phyloP scores from a whole-genome alignment of 2,113 vertebrate species.

The Nycticorax nycticorax region DNA sequence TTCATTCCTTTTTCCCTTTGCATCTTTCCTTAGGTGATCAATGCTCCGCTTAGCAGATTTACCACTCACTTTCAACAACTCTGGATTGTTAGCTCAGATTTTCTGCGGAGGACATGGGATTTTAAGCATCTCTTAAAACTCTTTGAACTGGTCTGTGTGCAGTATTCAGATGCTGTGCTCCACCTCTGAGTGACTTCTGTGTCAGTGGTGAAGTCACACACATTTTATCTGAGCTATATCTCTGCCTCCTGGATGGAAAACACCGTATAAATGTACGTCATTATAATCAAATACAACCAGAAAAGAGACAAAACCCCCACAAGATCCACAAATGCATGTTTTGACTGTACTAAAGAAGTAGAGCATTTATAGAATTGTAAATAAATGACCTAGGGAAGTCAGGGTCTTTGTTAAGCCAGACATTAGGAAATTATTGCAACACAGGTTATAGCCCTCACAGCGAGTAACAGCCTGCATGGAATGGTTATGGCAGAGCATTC shows the following conservation, averaged over 20 bases:
- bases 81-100: not conserved
- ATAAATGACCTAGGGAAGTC: conserved; percentile 7
- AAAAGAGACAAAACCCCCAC: not conserved
- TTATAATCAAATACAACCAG: not conserved
- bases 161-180: not conserved
- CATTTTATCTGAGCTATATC: not conserved
- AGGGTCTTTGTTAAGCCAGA: conserved; percentile 4
- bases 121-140: not conserved
- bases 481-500: conserved; percentile 22
- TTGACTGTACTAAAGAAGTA: not conserved
- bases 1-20: not conserved
- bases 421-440: not conserved
- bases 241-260: not conserved
- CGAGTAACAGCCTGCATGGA: conserved; percentile 1
- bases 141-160: not conserved
- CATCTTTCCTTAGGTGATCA: not conserved
- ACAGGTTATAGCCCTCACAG: conserved; percentile 18
- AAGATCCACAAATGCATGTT: not conserved
- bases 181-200: not conserved
- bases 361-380: conserved; percentile 4
- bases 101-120: not conserved
- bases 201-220: not conserved
- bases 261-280: not conserved
- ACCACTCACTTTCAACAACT: not conserved
- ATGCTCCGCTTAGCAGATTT: not conserved